Base-by-base conservation (phyloP, 2,888 invertebrate genomes). In the Idaea dimidiata region DNA sequence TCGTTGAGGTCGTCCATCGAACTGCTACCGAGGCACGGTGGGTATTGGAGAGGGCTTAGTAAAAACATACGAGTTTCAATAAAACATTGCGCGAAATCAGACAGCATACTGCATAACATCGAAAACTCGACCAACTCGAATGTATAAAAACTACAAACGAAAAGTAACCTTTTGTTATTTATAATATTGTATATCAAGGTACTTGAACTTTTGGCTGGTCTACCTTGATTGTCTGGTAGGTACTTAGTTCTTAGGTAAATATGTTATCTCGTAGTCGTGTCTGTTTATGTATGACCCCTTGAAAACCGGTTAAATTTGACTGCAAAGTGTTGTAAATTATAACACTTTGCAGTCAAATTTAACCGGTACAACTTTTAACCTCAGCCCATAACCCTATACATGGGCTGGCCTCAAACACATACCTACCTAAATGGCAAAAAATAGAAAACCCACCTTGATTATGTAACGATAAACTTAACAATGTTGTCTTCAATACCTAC, bases 271-370 rank as follows among this genome's bases (percentile, higher is more conserved):
- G 56, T 56, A 56, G 18, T 17, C 18, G 17, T 17, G 5, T n/a
- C 7, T 18, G n/a, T 8, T n/a, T 55, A 6, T 1, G 16, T 56
- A 17, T 16, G 60, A 59, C 65, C 63, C 63, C 62, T 65, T 5
- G 6, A 17, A 17, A 56, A 56, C 56, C 10, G 56, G 56, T 56
- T 63, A 71, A 5, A 61, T 62, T 58, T 78, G 78, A 62, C 0
- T 31, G 24, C 18, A 57, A 10, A 61, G 18, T 56, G 17, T 56
- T 56, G 56, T 14, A 56, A 17, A 17, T 17, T 56, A 14, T 18
- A 56, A 56, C 17, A 56, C 18, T 61, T 10, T 57, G 18, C 24
- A 31, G 0, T 62, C 78, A 78, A 58, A 62, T 61, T 5, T 71
- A 63, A 56, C 56, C 56, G 10, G 56, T 56, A n/a, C n/a, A n/a